Evolutionary conservation across 2,888 invertebrate genomes (phyloP), one percentile per base, ranked within the genome.

Genomic region (Branchellion lobata): DNA sequence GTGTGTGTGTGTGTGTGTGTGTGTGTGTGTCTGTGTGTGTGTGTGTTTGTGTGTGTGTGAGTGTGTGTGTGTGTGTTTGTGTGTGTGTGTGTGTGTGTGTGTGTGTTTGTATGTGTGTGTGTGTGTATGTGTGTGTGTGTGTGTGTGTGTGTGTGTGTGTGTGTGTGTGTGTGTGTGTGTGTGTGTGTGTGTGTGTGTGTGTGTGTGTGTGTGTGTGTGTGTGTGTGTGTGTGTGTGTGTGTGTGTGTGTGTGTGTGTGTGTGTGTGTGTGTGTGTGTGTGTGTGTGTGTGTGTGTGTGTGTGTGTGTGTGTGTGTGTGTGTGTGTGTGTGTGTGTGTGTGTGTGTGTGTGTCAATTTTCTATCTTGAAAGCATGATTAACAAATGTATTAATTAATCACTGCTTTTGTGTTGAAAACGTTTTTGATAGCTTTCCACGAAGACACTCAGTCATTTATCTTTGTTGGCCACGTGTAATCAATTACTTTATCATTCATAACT

Each of bases 1-100:
- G n/a, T 76, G 47, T 76, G 33, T 76, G 47, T 76, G n/a, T 76
- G 47, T 76, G n/a, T 76, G 47, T 76, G 31, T 76, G 47, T 76
- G n/a, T 76, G 47, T 76, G 53, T 57, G 31, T 76, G 33, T 51
- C 11, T 78, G 51, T 61, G 29, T 78, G 29, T 73, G n/a, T 36
- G 24, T 36, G n/a, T 73, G 40, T 36, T 18, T 36, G 40, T 34
- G 1, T 1, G 24, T 40, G 40, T 40, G 29, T 40, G 40, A 5
- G 34, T 33, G 36, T 40, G 73, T 73, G 24, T 73, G n/a, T 40
- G 24, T 73, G 73, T 40, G 36, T 40, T 33, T 40, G 36, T 36
- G 73, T 27, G 29, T 21, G 21, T 73, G 29, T 73, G 40, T 73
- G 1, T 40, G 40, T 73, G 47, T 73, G 40, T 40, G 29, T 73